Evolutionary conservation across 2,113 vertebrate species (phyloP), one percentile per base, ranked within the genome.

Genomic region (Sturnira hondurensis): DNA sequence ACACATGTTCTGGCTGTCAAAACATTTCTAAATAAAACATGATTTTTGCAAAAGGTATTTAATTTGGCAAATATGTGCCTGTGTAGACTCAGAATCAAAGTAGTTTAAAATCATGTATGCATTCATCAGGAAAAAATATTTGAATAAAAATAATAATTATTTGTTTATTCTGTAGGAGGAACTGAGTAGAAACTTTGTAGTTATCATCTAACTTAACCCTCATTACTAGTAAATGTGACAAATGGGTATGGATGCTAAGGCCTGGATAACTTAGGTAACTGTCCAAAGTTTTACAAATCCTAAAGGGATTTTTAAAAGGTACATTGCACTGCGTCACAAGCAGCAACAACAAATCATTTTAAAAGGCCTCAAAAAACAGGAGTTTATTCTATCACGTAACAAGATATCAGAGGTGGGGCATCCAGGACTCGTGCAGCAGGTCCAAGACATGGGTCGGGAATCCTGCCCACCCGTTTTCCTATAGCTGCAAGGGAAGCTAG

Each of bases 1-100:
- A 96, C 88, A 93, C 80, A 94, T 91, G 95, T 93, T 93, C 89
- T 77, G 52, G 65, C 41, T 97, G 94, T 96, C 96, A 96, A 96
- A 97, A 96, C 74, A 97, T 87, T 87, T 86, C 94, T 92, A 91
- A 94, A 89, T 80, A 96, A 96, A 95, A 93, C 52, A 89, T 68
- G 65, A 24, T 73, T 94, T 94, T 77, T 94, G 71, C 31, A 97
- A 94, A 94, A 97, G 65, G 78, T 95, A 92, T 82, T 97, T 92
- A 95, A 95, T 87, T 95, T 97, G 96, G 92, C 58, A 91, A 94
- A 97, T 71, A 61, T 41, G 43, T 73, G 73, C 74, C 74, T 76
- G 38, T 84, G 68, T 83, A 95, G 86, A 93, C 67, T 82, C 0
- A 93, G 82, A 80, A 20, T 61, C 33, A 43, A 56, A 87, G 67